phyloP scores from a whole-genome alignment of 2,797 vertebrate species.

The Erethizon dorsatum region DNA sequence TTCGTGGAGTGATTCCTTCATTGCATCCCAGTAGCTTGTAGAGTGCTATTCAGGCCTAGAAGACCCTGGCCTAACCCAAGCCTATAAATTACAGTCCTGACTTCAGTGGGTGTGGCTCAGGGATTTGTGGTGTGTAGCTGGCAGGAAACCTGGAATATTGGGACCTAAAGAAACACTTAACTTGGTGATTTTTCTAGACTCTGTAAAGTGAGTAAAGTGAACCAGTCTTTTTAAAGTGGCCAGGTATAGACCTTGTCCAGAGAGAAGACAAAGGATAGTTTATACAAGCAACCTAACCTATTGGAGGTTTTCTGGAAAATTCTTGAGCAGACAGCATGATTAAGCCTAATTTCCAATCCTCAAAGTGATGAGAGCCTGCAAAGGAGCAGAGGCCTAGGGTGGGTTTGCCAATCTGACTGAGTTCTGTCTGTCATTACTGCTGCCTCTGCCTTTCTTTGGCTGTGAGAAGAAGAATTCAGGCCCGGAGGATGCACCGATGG shows the following conservation, averaged over 20 bases:
- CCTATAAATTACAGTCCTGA: neutral
- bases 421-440: neutral
- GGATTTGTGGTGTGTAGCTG: constrained; percentile 30
- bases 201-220: constrained; percentile 51
- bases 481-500: neutral
- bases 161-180: neutral
- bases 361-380: neutral
- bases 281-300: neutral
- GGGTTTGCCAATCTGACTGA: neutral
- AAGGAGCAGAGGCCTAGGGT: neutral
- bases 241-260: constrained; percentile 2
- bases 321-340: neutral
- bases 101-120: neutral
- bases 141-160: neutral
- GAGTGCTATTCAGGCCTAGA: neutral
- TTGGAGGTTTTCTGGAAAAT: constrained; percentile 27
- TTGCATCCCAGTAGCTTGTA: neutral
- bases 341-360: constrained; percentile 42
- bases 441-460: neutral
- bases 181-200: constrained; percentile 61
- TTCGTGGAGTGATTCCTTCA: neutral
- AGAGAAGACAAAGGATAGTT: neutral
- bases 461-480: neutral
- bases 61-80: neutral
- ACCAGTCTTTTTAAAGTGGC: constrained; percentile 40